Base-by-base conservation (phyloP, 2,797 vertebrate species). In the Toxotes lorentzi region DNA sequence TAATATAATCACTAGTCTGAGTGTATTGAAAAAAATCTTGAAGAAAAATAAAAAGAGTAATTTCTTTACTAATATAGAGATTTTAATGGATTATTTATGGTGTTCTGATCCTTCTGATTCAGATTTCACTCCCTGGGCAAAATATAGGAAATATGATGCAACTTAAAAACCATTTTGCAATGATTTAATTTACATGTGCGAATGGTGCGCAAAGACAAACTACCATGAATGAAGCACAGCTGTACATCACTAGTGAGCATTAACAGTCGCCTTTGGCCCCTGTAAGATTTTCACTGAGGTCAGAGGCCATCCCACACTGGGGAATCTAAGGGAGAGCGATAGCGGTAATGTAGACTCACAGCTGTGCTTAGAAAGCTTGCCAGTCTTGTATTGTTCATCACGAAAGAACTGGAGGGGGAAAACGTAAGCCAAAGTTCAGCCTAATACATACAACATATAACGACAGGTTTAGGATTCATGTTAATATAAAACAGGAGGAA, bases 401-500 rank as follows among this genome's bases (percentile, higher is more conserved):
- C 60, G 35, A 65, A 83, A 73, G 72, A 83, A 78, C 72, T 61
- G 27, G 60, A 84, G 69, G 80, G 72, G 75, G n/a, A 54, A 51
- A 66, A 63, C 58, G 38, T 56, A 58, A 87, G 82, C 76, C 82
- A 82, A 73, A 86, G 86, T 82, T 88, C 83, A 88, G 78, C 70
- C 54, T 78, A 82, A 89, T 88, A 65, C 78, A 79, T 66, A 77
- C 58, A 73, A 87, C 82, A 69, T 82, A 86, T 77, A 90, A 84
- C 58, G 77, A 90, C 90, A 85, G 86, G 85, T 92, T 93, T 88
- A 90, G 45, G 76, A 82, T 79, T 86, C 60, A 73, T 64, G 80
- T 73, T 92, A 89, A 91, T 91, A 82, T 83, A 82, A 90, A 90
- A 83, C 90, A 93, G 87, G 77, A 83, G 87, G 83, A 82, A 70